Conservation (phyloP, 53 echinoderm and acorn worm genomes). For the Stichopus horrens region DNA sequence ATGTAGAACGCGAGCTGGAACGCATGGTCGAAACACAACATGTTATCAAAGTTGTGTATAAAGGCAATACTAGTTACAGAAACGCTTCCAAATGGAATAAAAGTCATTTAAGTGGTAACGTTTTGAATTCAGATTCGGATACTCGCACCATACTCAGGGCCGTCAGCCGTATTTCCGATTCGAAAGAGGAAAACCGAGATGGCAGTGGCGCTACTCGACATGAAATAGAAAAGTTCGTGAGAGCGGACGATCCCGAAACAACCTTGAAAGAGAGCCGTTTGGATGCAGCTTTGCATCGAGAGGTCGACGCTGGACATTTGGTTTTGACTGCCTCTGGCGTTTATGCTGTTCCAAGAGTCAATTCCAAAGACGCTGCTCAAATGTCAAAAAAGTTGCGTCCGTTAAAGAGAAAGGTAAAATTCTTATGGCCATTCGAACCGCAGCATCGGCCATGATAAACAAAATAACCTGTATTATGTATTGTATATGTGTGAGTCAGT, state of each 20-base stretch:
- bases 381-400: slow-evolving; percentile 56
- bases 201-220: slow-evolving; percentile 50
- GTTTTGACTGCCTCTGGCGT: slow-evolving; percentile 44
- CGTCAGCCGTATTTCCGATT: slow-evolving; percentile 62
- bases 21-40: slow-evolving; percentile 84
- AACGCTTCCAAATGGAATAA: slow-evolving; percentile 92
- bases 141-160: slow-evolving; percentile 69
- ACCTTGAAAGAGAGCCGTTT: slow-evolving; percentile 65
- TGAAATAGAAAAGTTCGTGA: slow-evolving; percentile 76
- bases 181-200: slow-evolving; percentile 46
- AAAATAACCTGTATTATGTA: neutral
- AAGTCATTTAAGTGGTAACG: slow-evolving; percentile 80
- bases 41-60: slow-evolving; percentile 94
- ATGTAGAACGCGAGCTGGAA: slow-evolving; percentile 82
- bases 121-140: slow-evolving; percentile 76
- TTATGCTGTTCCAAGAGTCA: slow-evolving; percentile 62
- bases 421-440: neutral
- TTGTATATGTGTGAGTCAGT: too few relatives aligned
- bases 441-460: neutral
- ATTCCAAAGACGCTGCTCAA: slow-evolving; percentile 23
- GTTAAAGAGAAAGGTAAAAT: slow-evolving; percentile 57
- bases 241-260: slow-evolving; percentile 63
- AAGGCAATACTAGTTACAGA: slow-evolving; percentile 94
- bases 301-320: slow-evolving; percentile 67
- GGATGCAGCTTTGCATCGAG: slow-evolving; percentile 71